Evolutionary conservation across 2,113 vertebrate genomes (phyloP).

Genomic region (Leucosticte australis): DNA sequence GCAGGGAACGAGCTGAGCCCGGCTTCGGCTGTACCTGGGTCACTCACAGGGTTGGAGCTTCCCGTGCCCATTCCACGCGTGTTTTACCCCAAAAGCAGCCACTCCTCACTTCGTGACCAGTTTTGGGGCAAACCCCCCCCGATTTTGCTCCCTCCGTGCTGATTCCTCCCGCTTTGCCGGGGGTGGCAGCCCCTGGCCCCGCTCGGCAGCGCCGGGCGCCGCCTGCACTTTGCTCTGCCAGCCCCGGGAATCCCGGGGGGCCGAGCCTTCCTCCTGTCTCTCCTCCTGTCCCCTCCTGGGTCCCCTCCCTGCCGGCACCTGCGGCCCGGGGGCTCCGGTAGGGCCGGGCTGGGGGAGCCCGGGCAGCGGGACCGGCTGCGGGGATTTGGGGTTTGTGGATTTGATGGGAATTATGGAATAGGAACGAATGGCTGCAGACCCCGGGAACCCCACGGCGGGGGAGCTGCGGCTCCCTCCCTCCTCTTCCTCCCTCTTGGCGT

Average conservation of each 20-base stretch:
- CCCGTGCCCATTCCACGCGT: rapidly evolving
- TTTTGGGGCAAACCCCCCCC: rapidly evolving
- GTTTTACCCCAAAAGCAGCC: not conserved
- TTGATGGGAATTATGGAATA: rapidly evolving
- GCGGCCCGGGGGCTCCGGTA: not conserved
- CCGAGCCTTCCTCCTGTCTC: not conserved
- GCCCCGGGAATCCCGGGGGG: not conserved
- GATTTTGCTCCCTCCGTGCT: not conserved
- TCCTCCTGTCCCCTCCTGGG: not conserved
- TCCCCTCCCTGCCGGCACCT: not conserved
- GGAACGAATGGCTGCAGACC: not conserved
- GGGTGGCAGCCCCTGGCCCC: not conserved
- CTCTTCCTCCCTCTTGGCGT: not conserved
- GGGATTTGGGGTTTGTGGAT: not conserved
- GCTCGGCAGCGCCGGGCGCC: not conserved
- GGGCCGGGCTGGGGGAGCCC: not conserved
- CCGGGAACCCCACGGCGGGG: rapidly evolving
- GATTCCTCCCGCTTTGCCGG: not conserved
- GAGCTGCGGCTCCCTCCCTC: not conserved
- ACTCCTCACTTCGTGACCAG: rapidly evolving
- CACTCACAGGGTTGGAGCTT: not conserved
- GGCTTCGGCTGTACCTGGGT: rapidly evolving
- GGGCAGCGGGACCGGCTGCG: rapidly evolving
- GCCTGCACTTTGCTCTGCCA: not conserved
- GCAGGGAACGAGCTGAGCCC: rapidly evolving